Evolutionary conservation across 2,797 vertebrate species (phyloP).

Genomic region (Sarcoramphus papa): DNA sequence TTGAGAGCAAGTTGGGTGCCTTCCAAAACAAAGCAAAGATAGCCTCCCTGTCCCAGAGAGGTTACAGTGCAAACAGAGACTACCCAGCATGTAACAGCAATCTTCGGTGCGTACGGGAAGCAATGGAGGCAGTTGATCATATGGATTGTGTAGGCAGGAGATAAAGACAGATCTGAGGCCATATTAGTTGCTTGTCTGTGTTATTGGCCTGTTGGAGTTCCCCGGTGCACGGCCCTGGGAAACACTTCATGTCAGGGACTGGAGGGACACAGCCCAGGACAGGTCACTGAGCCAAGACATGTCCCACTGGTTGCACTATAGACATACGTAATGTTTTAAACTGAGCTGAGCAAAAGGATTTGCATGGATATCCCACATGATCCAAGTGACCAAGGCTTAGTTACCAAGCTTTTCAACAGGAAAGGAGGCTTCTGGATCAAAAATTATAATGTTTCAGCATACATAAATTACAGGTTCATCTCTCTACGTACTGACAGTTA

Average conservation of each 20-base stretch:
- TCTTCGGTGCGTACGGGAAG: fast-evolving
- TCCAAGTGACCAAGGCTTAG: background rate
- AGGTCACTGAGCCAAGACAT: background rate
- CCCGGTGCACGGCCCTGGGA: background rate
- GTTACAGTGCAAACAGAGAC: conserved; percentile 10
- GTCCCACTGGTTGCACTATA: background rate
- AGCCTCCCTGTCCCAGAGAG: conserved; percentile 26
- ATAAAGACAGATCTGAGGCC: background rate
- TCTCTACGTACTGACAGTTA: conserved; percentile 15
- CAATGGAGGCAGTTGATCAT: background rate
- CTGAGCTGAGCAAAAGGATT: background rate
- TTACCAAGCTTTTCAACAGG: conserved; percentile 14
- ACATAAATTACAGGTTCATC: conserved; percentile 49
- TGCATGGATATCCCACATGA: background rate
- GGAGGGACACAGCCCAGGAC: background rate
- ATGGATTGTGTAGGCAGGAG: background rate
- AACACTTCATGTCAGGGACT: background rate
- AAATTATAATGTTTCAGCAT: conserved; percentile 35
- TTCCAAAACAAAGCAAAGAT: conserved; percentile 55
- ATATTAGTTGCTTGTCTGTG: background rate
- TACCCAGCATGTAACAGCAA: background rate
- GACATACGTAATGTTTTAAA: background rate
- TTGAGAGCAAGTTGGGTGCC: conserved; percentile 31
- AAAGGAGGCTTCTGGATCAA: conserved; percentile 33
- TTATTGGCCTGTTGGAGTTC: background rate